These are phyloP conservation scores for Ephydatia muelleri DNA, from an alignment of 37 sponge, comb jelly and placozoan species.

Conservation along the genomic window DNA sequence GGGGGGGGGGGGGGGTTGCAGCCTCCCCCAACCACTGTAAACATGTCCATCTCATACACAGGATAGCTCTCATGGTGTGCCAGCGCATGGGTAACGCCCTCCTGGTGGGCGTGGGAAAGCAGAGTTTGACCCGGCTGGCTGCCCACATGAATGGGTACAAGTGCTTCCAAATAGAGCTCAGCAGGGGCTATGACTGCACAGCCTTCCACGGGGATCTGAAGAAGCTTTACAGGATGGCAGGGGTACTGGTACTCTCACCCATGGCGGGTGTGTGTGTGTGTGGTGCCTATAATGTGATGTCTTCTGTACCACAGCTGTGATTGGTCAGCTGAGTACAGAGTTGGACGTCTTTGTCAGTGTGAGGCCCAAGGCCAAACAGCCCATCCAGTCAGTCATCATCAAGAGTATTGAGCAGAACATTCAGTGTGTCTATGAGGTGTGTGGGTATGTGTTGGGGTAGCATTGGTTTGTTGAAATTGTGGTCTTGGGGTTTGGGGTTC, in stretches of 20 bases:
- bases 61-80: constrained; percentile 96
- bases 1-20: no score
- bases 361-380: constrained; percentile 73
- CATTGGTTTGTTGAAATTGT: no score
- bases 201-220: constrained; percentile 95
- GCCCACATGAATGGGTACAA: constrained; percentile 94
- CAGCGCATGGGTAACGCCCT: constrained; percentile 99
- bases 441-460: not conserved
- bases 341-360: constrained; percentile 78
- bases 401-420: constrained; percentile 88
- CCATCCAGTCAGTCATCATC: constrained; percentile 78
- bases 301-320: constrained; percentile 34
- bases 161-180: constrained; percentile 98
- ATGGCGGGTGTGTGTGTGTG: not conserved
- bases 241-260: constrained; percentile 79
- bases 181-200: constrained; percentile 89
- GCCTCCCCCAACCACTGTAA: no score
- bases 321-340: constrained; percentile 67
- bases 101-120: constrained; percentile 96
- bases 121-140: constrained; percentile 95
- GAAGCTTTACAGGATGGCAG: constrained; percentile 83
- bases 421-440: constrained; percentile 46
- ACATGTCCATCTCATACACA: no score
- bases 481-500: no score
- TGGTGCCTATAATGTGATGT: not conserved